Evolutionary conservation across 1,140 invertebrate species (phyloP).

Genomic region (Sarcophaga bullata): DNA sequence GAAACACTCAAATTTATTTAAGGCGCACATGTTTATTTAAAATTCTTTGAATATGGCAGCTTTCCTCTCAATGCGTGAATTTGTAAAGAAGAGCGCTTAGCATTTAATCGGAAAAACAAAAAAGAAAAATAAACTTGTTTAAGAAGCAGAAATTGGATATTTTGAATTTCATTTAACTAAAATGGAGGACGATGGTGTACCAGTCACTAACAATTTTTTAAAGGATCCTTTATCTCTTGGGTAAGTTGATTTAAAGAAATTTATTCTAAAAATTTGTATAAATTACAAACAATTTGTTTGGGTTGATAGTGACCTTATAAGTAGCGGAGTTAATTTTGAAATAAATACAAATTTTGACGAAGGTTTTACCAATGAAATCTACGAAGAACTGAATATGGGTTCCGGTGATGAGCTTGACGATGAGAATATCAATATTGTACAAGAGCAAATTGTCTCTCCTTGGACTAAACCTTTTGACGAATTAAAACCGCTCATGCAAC

Average conservation of each 20-base stretch:
- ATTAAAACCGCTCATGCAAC: conserved; percentile 51
- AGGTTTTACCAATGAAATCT: conserved; percentile 47
- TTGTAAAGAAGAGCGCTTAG: too few relatives aligned
- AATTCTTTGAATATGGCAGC: too few relatives aligned
- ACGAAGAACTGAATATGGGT: conserved; percentile 44
- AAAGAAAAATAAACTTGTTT: too few relatives aligned
- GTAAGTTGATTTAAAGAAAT: conserved; percentile 45
- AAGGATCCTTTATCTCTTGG: conserved; percentile 49
- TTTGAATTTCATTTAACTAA: not conserved
- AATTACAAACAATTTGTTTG: not conserved
- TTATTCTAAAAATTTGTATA: not conserved
- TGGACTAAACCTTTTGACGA: conserved; percentile 58
- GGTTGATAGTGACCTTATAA: conserved; percentile 51
- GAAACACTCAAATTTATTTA: too few relatives aligned
- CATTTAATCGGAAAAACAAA: too few relatives aligned
- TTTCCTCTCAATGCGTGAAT: too few relatives aligned
- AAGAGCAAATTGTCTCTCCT: conserved; percentile 49
- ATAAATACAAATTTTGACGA: conserved; percentile 51
- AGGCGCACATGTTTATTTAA: too few relatives aligned
- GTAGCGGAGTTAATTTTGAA: conserved; percentile 54
- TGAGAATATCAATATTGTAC: conserved; percentile 42
- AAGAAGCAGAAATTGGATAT: too few relatives aligned
- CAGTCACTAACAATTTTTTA: conserved; percentile 41
- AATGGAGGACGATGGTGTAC: conserved; percentile 45
- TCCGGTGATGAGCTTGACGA: conserved; percentile 49